These are phyloP conservation scores for Exaiptasia diaphana DNA, from an alignment of 64 coral and sea anemone species.

Conservation along the genomic window DNA sequence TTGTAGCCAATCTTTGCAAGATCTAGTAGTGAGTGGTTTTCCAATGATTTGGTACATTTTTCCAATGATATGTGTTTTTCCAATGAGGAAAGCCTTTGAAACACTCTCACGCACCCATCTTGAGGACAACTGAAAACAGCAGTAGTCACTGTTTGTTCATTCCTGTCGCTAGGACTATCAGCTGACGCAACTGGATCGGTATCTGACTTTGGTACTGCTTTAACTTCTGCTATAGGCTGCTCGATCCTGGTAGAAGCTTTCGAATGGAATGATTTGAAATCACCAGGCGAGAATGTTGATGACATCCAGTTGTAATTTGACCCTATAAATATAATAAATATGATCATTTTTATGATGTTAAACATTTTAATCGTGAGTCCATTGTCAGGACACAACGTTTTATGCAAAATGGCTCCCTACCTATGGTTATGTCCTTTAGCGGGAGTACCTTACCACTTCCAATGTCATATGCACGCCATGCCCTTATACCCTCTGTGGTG, in stretches of 20 bases:
- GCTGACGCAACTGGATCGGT: not conserved
- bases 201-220: not conserved
- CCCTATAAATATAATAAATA: not conserved
- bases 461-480: slow-evolving; percentile 12
- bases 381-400: not conserved
- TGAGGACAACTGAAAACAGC: slow-evolving; percentile 33
- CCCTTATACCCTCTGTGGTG: not conserved
- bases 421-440: not conserved
- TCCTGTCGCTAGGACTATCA: not conserved
- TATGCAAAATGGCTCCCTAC: not conserved
- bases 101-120: slow-evolving; percentile 31
- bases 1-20: slow-evolving; percentile 37
- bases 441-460: not conserved
- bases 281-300: slow-evolving; percentile 10
- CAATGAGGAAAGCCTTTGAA: slow-evolving; percentile 40
- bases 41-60: slow-evolving; percentile 43
- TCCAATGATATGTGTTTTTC: slow-evolving; percentile 34
- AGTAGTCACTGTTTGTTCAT: not conserved
- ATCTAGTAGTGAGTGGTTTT: slow-evolving; percentile 36
- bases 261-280: slow-evolving; percentile 15
- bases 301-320: not conserved
- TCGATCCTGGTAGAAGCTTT: not conserved
- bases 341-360: not conserved
- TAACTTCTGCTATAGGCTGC: not conserved
- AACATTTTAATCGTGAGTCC: not conserved